Conservation (phyloP, 2,113 vertebrate genomes). For the Salvelinus sp. region DNA sequence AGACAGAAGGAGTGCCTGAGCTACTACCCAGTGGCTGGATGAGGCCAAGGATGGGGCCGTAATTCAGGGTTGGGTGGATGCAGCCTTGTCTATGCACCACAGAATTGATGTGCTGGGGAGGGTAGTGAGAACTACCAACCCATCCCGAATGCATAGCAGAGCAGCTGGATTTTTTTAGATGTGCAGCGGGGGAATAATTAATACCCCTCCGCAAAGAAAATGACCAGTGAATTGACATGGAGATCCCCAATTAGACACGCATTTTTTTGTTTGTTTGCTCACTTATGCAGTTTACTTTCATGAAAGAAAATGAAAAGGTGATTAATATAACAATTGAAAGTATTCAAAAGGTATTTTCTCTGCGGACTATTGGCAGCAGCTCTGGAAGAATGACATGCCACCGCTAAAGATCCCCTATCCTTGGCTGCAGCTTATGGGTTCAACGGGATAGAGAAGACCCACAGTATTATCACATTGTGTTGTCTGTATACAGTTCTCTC, state of each 20-base stretch:
- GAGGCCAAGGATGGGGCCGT: slow-evolving; percentile 64
- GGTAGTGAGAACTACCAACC: slow-evolving; percentile 71
- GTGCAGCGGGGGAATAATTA: slow-evolving; percentile 74
- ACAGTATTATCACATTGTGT: slow-evolving; percentile 66
- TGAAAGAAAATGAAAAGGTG: background rate
- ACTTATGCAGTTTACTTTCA: slow-evolving; percentile 16
- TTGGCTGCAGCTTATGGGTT: slow-evolving; percentile 65
- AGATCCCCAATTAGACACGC: slow-evolving; percentile 58
- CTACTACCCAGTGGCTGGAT: slow-evolving; percentile 70
- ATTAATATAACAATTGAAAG: background rate
- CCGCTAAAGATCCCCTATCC: slow-evolving; percentile 48
- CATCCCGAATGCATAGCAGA: slow-evolving; percentile 67
- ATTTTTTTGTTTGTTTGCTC: slow-evolving; percentile 45
- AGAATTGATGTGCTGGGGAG: slow-evolving; percentile 64
- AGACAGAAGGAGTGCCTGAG: slow-evolving; percentile 74
- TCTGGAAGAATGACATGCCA: slow-evolving; percentile 50
- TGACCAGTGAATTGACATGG: slow-evolving; percentile 65
- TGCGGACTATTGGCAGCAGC: slow-evolving; percentile 47
- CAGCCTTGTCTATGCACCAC: slow-evolving; percentile 66
- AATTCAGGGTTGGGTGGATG: slow-evolving; percentile 62
- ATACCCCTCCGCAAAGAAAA: slow-evolving; percentile 68
- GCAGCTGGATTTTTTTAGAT: slow-evolving; percentile 79
- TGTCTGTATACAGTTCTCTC: slow-evolving; percentile 66
- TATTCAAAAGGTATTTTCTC: slow-evolving; percentile 28
- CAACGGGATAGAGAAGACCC: slow-evolving; percentile 51